Evolutionary conservation across 2,113 vertebrate species (phyloP), one percentile per base, ranked within the genome.

Genomic region (Fregetta grallaria): DNA sequence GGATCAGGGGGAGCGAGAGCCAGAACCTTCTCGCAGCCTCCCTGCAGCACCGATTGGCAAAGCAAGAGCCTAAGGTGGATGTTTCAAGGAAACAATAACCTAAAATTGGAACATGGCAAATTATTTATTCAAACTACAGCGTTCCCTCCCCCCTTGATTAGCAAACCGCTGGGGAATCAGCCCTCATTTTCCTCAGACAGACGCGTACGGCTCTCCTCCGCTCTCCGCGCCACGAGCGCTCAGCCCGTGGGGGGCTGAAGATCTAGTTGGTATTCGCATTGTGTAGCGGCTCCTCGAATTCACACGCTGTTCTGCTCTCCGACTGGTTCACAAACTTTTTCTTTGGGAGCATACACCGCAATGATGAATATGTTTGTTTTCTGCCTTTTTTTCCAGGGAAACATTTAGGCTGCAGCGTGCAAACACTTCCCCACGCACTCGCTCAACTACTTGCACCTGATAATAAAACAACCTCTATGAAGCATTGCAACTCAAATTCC

Each of bases 91-190:
- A 91, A 94, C 86, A 93, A 95, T 92, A 61, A 84, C 56, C 83
- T 94, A 75, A 94, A 96, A 95, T 23, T 81, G 88, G 95, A 96
- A 77, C 68, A 8, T 1, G 44, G 86, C 56, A 58, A 94, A 96
- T 96, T 92, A 95, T 95, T 96, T 93, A 94, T 97, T 96, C 95
- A 84, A 95, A 78, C 68, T 47, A 62, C 73, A 92, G 95, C 92
- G 76, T 87, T 84, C 74, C 91, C 95, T 96, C 53, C 88, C 80
- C 55, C 81, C 70, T 92, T 95, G 96, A 96, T 96, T 93, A 97
- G 92, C 88, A 91, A 96, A 94, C 73, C 92, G 2, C 91, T 47
- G 83, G 90, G 91, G 97, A 96, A 34, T 15, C 91, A 53, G 84
- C 84, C 76, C 95, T 97, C 92, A 97, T 96, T 94, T 93, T 42